Conservation (phyloP, 2,797 vertebrate genomes). For the Salmo trutta region DNA sequence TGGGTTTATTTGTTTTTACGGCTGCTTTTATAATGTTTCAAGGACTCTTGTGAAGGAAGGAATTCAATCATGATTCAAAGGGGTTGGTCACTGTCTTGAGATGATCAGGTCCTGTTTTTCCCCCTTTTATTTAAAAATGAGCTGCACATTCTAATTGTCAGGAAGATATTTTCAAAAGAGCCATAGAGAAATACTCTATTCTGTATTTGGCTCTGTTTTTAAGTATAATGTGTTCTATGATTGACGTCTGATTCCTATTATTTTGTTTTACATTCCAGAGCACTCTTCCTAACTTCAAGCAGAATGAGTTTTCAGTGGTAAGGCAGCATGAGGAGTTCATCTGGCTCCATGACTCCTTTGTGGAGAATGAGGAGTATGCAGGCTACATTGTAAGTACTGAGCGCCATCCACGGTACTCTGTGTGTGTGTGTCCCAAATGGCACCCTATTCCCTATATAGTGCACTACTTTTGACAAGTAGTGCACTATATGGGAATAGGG, state of each 20-base stretch:
- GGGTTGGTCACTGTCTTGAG: not conserved
- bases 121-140: not conserved
- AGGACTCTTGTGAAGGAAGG: not conserved
- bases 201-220: not conserved
- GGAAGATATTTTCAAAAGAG: not conserved
- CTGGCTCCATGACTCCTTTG: conserved; percentile 98
- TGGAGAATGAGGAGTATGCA: conserved; percentile 97
- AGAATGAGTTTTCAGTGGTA: conserved; percentile 98
- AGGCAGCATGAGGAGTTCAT: conserved; percentile 98
- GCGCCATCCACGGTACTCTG: not conserved
- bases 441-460: not conserved
- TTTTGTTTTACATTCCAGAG: conserved; percentile 76
- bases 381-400: conserved; percentile 91
- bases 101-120: not conserved
- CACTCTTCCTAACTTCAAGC: conserved; percentile 97
- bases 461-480: not conserved
- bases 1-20: not conserved
- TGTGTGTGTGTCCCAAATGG: not conserved
- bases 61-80: not conserved
- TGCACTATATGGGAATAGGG: not conserved
- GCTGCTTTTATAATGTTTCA: not conserved
- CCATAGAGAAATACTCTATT: not conserved
- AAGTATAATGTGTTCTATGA: not conserved
- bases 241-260: not conserved
- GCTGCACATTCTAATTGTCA: not conserved